These are phyloP conservation scores for Blastomussa wellsi DNA, from an alignment of 92 coral and sea anemone genomes.

Conservation along the genomic window DNA sequence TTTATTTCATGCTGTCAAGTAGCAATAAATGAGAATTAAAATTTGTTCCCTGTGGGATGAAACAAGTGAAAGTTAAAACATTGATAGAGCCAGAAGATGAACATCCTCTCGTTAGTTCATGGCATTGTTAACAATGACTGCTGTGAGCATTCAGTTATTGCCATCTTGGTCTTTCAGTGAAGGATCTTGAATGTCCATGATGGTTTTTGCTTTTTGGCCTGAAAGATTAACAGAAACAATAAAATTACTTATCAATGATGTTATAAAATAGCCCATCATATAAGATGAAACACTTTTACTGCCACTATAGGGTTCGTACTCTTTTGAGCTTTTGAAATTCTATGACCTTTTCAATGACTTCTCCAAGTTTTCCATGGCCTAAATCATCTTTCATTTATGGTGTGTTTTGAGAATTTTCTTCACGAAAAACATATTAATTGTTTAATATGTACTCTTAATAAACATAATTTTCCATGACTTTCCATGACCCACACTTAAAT, in stretches of 20 bases:
- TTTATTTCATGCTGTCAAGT: background rate
- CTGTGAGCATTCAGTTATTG: background rate
- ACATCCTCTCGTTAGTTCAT: background rate
- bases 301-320: too few relatives aligned
- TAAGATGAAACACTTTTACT: background rate
- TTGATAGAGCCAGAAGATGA: background rate
- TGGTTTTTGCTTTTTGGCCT: conserved; percentile 18
- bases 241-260: background rate
- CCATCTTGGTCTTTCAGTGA: conserved; percentile 39
- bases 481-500: too few relatives aligned
- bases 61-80: background rate
- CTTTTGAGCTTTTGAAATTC: too few relatives aligned
- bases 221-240: background rate
- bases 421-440: too few relatives aligned
- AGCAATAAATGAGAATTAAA: background rate
- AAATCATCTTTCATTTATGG: too few relatives aligned
- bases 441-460: too few relatives aligned
- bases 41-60: background rate
- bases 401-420: too few relatives aligned
- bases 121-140: background rate
- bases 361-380: too few relatives aligned
- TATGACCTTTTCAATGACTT: too few relatives aligned
- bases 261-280: background rate
- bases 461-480: too few relatives aligned
- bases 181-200: background rate